These are phyloP conservation scores for Actinostola sp. DNA, from an alignment of 92 coral and sea anemone genomes.

Conservation along the genomic window DNA sequence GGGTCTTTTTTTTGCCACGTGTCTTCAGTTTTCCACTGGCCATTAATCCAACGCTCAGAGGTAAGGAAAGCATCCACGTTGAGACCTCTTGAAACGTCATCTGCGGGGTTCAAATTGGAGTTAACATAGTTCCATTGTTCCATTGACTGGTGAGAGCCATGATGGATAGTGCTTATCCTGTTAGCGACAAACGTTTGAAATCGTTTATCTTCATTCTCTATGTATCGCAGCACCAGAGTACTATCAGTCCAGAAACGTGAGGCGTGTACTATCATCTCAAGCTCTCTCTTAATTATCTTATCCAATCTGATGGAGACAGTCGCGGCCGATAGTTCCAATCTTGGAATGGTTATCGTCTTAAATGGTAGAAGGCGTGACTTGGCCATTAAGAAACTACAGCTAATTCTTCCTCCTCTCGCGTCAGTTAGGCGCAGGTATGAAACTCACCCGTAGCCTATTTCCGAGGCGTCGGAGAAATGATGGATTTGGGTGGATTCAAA, in stretches of 20 bases:
- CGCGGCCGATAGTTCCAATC: conserved; percentile 51
- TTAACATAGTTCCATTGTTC: background rate
- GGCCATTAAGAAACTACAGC: conserved; percentile 41
- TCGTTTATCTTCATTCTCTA: conserved; percentile 34
- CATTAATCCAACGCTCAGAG: too few relatives aligned
- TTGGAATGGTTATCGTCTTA: conserved; percentile 46
- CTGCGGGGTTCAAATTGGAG: conserved; percentile 24
- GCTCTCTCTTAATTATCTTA: conserved; percentile 28
- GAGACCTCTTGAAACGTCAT: background rate
- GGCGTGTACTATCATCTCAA: conserved; percentile 16
- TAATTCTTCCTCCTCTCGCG: conserved; percentile 6
- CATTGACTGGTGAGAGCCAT: conserved; percentile 6
- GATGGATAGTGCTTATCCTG: conserved; percentile 29
- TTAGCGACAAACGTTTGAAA: conserved; percentile 48
- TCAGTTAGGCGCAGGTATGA: conserved; percentile 38
- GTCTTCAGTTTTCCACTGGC: too few relatives aligned
- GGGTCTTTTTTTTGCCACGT: conserved; percentile 2
- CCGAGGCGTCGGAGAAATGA: conserved; percentile 50
- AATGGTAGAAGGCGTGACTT: conserved; percentile 46
- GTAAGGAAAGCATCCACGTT: background rate
- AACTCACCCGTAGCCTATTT: conserved; percentile 52
- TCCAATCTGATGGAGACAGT: conserved; percentile 31
- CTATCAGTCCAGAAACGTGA: conserved; percentile 58
- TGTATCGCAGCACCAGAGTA: conserved; percentile 46
- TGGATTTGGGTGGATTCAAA: conserved; percentile 34